Base-by-base conservation (phyloP, 1,140 invertebrate genomes). In the Lepidurus couesii region DNA sequence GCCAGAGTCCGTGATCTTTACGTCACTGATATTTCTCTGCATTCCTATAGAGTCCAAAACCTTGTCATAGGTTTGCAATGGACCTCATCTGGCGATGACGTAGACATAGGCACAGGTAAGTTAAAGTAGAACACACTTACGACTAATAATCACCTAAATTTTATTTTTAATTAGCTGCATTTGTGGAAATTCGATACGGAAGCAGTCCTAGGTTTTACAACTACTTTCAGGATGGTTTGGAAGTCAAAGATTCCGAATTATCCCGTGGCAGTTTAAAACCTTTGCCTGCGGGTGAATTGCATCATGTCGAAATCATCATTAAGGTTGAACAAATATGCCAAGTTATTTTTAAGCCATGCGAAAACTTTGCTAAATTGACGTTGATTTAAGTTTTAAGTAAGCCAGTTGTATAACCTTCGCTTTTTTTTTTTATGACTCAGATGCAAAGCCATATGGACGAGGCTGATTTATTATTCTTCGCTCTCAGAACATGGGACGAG, bases 41-140 rank as follows among this genome's bases (percentile, higher is more conserved):
- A 9, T 13, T 9, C 26, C 16, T 24, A 47, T 43, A 24, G 34
- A n/a, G 9, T 26, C 34, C 24, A 77, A 13, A 11, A 26, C 34
- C 26, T 77, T 77, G 16, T 77, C 16, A 47, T 47, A 6, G 47
- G 44, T 42, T 47, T 77, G 24, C n/a, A 77, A 44, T 77, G 75
- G 75, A 77, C 75, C 24, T 24, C 75, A n/a, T 34, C 75, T 77
- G 75, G 75, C 16, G 75, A 77, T 21, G 75, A 77, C 24, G 7
- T n/a, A 13, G 26, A 26, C 13, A 24, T 45, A 34, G 75, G 75
- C 24, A 77, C 24, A 77, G 75, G 75, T 77, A 77, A 42, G 1
- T 44, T 11, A 77, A 42, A n/a, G 13, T 1, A 65, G 0, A 16
- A 65, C n/a, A 65, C 4, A 16, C 8, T n/a, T n/a, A 9, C 7